Conservation (phyloP, 2,888 invertebrate genomes). For the Ernsta delagoae region DNA sequence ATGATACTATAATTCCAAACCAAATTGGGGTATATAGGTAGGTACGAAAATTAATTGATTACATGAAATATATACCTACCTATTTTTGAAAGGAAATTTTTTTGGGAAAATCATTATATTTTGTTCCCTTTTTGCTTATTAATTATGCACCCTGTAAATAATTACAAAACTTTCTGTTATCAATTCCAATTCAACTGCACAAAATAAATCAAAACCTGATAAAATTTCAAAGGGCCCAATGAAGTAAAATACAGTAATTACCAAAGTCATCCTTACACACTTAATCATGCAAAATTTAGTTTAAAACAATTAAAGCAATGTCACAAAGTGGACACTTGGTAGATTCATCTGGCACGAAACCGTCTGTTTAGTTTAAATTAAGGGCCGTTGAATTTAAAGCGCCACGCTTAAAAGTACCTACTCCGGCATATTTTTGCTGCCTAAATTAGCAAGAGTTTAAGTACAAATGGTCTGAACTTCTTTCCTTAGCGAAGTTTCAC, state of each 20-base stretch:
- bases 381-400: constrained; percentile 44
- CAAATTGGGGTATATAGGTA: neutral
- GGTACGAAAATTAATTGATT: too few species aligned
- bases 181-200: too few species aligned
- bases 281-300: neutral
- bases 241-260: too few species aligned
- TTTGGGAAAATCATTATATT: too few species aligned
- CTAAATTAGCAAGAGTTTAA: constrained; percentile 48
- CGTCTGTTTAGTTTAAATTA: constrained; percentile 45
- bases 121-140: too few species aligned
- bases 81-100: too few species aligned
- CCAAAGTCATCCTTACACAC: too few species aligned
- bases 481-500: constrained; percentile 42
- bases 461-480: constrained; percentile 47
- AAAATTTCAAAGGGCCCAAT: too few species aligned
- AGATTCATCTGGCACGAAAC: constrained; percentile 3
- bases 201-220: too few species aligned
- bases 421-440: constrained; percentile 48
- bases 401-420: constrained; percentile 35
- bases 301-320: constrained; percentile 3
- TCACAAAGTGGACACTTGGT: constrained; percentile 4
- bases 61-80: too few species aligned
- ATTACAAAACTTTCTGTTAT: too few species aligned
- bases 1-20: neutral
- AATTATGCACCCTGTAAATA: too few species aligned